Base-by-base conservation (phyloP, 2,797 vertebrate genomes). In the Sebastolobus alascanus region DNA sequence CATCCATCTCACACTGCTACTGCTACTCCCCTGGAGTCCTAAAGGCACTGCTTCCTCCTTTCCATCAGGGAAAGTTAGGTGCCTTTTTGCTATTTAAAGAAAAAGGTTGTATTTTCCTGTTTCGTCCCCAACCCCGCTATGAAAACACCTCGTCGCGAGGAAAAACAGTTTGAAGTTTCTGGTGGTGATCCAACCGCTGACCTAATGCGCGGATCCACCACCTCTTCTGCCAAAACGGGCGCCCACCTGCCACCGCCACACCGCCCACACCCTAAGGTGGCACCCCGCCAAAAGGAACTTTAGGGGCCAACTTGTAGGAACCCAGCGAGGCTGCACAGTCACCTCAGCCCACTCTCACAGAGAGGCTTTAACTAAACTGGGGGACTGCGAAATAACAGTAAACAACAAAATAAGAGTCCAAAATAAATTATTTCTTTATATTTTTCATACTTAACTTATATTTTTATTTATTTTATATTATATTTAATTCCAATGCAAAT, bases 141-240 rank as follows among this genome's bases (percentile, higher is more conserved):
- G n/a, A 61, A 77, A 79, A 82, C 67, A 35, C 22, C 27, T 29
- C 10, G 0, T 64, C 54, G 40, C 22, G 1, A 52, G 10, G 14
- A 58, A 8, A 67, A 86, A 33, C 81, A 68, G 84, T 33, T 54
- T 55, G 71, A 76, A 22, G 74, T 71, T 73, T 70, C 81, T 90
- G 85, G 78, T 88, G 67, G 6, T 0, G 2, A 25, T 84, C 88
- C 88, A 91, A 79, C 10, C n/a, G 1, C 52, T 85, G 87, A 88
- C 74, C 77, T 87, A 87, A 77, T 16, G 52, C 73, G 33, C 27
- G 6, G 65, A 70, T 52, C 27, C 16, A 13, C 46, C 77, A 40
- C 77, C 76, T 63, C 46, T 5, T 13, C 43, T 77, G 90, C 87
- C 91, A 87, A 74, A 58, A 14, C 0, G 6, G 31, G 73, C 1